Evolutionary conservation across 2,113 vertebrate species (phyloP).

Genomic region (Scopus umbretta): DNA sequence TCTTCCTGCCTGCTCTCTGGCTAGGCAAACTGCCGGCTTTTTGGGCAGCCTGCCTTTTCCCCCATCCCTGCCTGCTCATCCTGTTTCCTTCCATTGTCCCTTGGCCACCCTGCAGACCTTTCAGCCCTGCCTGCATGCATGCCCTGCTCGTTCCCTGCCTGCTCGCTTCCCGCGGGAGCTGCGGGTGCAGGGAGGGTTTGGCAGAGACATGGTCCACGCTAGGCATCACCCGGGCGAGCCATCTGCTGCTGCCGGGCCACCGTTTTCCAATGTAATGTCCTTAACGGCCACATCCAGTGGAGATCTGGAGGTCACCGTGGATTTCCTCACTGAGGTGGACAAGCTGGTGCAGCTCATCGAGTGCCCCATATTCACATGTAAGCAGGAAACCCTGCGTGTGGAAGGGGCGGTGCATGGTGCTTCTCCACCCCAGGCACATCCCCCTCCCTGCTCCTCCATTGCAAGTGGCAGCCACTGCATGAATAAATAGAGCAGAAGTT

Average conservation of each 20-base stretch:
- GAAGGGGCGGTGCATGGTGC: background rate
- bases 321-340: constrained; percentile 97
- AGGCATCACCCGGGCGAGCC: background rate
- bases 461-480: background rate
- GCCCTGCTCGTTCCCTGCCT: background rate
- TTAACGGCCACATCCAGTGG: constrained; percentile 76
- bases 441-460: background rate
- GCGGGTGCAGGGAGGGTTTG: background rate
- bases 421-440: background rate
- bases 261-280: background rate
- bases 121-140: background rate
- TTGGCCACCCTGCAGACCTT: background rate
- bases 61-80: background rate
- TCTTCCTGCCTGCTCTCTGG: background rate
- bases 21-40: background rate
- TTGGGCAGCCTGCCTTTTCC: background rate
- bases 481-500: constrained; percentile 88
- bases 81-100: background rate
- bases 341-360: constrained; percentile 97
- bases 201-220: accelerated
- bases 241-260: background rate
- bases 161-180: background rate
- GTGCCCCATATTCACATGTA: constrained; percentile 97
- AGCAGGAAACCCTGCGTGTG: background rate
- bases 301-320: constrained; percentile 94